Evolutionary conservation across 2,888 invertebrate species (phyloP), one percentile per base, ranked within the genome.

Genomic region (Diaperis boleti): DNA sequence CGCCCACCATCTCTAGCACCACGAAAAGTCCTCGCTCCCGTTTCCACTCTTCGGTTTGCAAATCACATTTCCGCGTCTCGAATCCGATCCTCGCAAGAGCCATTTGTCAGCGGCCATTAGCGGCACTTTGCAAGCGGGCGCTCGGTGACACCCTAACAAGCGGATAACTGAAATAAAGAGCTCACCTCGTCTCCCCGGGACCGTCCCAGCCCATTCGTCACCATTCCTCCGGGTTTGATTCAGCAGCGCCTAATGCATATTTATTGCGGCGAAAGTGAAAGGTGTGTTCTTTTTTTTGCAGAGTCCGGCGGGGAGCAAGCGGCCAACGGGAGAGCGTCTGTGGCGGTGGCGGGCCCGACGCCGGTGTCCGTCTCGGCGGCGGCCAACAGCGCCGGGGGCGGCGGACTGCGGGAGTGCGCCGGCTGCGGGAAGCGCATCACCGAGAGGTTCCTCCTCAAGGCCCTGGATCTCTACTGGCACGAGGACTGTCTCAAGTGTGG

Each of bases 401-500:
- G 78, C n/a, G 77, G 78, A 26, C 82, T 82, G 14, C 85, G 89
- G 72, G 89, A 92, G 69, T 95, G 94, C 78, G 92, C 92, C 3
- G 93, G 92, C 44, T 95, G 95, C 77, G 92, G 92, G 64, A 94
- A 94, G 82, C 85, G 89, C 69, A 95, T 95, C 81, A 90, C 90
- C 1, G 94, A 94, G 79, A 83, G 91, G 81, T 92, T 86, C 81
- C 86, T 95, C 39, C 86, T 95, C 71, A 92, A 92, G 78, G 95
- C 95, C 0, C 84, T 95, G 82, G 95, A 95, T 79, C 85, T 94
- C 79, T 93, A 89, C 82, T 96, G 96, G 95, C 96, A 96, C 83
- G 95, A 96, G 74, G 95, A 95, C 82, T 95, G 95, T 76, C 86
- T 96, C 68, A 95, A 95, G 79, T 94, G 94, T 78, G 93, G 94